Evolutionary conservation across 1,140 invertebrate species (phyloP).

Genomic region (Sminthurides bifidus): DNA sequence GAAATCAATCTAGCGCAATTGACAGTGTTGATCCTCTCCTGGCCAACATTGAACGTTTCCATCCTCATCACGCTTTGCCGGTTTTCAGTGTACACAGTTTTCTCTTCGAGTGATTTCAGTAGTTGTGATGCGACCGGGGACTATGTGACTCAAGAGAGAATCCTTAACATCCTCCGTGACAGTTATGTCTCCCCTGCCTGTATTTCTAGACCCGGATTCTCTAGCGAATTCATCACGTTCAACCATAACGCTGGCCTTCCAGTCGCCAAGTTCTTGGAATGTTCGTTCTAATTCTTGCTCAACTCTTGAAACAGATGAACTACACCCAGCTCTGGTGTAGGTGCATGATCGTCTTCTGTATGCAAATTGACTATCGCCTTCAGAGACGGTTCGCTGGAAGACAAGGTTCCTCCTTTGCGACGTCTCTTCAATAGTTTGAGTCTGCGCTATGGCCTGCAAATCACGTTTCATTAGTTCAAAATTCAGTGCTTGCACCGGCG

Average conservation of each 20-base stretch:
- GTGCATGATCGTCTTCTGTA: too few relatives aligned
- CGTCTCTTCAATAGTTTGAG: too few relatives aligned
- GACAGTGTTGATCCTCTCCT: constrained; percentile 40
- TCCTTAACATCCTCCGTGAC: constrained; percentile 2
- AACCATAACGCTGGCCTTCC: too few relatives aligned
- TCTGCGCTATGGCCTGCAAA: not conserved
- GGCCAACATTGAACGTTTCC: constrained; percentile 45
- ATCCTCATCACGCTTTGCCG: constrained; percentile 45
- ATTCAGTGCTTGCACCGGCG: not conserved
- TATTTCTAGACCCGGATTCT: not conserved
- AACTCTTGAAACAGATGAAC: too few relatives aligned
- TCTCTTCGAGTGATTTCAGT: constrained; percentile 28
- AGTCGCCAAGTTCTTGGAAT: too few relatives aligned
- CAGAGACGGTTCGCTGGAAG: too few relatives aligned
- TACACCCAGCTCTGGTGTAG: too few relatives aligned
- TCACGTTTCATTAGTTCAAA: not conserved
- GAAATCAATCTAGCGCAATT: constrained; percentile 42
- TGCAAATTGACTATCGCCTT: too few relatives aligned
- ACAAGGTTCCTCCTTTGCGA: too few relatives aligned
- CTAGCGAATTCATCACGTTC: too few relatives aligned
- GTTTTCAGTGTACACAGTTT: constrained; percentile 41
- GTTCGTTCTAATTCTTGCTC: too few relatives aligned
- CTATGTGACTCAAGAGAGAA: constrained; percentile 18
- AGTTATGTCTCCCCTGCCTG: not conserved
- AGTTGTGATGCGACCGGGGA: constrained; percentile 12